Conservation (phyloP, 35 echinoderm and acorn worm genomes). For the Heliocidaris erythrogramma region DNA sequence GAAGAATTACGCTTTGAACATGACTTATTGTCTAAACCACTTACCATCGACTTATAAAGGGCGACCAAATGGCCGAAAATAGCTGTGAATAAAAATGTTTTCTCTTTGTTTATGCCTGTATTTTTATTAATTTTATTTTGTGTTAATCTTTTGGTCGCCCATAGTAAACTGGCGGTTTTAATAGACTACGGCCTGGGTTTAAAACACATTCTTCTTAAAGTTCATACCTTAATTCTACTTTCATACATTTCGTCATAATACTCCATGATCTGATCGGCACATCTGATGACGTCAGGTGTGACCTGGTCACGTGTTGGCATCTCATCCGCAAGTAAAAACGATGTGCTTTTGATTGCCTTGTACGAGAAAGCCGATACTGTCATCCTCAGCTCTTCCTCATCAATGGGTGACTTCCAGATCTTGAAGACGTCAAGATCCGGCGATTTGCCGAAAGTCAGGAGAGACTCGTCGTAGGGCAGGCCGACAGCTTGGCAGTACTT, state of each 20-base stretch:
- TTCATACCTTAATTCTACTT: slow-evolving; percentile 26
- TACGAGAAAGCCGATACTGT: neutral
- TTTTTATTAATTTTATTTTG: no score
- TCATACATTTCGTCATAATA: slow-evolving; percentile 37
- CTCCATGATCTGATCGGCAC: slow-evolving; percentile 17
- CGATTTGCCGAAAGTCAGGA: neutral
- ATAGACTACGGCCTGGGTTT: no score
- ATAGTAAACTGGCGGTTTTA: no score
- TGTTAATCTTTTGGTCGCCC: no score
- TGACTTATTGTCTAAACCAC: no score
- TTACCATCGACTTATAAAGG: no score
- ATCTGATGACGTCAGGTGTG: slow-evolving; percentile 37
- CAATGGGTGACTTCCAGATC: slow-evolving; percentile 20
- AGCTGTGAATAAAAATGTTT: no score
- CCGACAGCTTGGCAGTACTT: slow-evolving; percentile 44
- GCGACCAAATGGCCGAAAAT: no score
- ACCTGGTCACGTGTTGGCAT: slow-evolving; percentile 25
- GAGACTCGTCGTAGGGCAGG: slow-evolving; percentile 23
- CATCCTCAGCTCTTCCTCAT: neutral
- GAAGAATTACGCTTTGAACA: no score
- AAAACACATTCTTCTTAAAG: neutral
- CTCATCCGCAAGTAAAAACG: neutral
- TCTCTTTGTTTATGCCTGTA: no score
- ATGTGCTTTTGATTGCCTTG: neutral
- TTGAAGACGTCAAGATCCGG: neutral